phyloP scores from a whole-genome alignment of 2,113 vertebrate genomes.

The Oriolus oriolus region DNA sequence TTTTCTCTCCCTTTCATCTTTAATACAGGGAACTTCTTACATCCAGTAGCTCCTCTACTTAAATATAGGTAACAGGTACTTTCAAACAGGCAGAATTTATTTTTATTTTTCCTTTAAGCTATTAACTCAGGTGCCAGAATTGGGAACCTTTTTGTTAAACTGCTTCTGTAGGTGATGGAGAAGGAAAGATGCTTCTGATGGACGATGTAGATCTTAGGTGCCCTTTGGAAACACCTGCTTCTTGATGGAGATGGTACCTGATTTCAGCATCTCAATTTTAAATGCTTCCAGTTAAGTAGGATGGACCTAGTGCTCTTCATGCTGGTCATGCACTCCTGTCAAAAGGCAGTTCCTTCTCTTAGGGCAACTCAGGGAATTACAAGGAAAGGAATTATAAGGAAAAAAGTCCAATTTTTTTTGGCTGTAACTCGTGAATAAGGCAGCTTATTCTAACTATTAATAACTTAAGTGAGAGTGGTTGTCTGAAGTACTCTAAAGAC shows the following conservation, averaged over 20 bases:
- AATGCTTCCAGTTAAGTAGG: background rate
- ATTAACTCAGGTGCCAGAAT: background rate
- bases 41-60: background rate
- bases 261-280: background rate
- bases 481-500: background rate
- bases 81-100: background rate
- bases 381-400: background rate
- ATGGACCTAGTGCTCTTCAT: background rate
- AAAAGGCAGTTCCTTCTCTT: background rate
- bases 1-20: background rate
- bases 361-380: accelerated
- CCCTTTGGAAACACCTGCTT: background rate
- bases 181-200: background rate
- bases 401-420: background rate
- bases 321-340: background rate
- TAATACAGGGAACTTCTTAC: background rate
- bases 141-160: background rate
- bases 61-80: background rate
- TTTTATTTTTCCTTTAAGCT: background rate
- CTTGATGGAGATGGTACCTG: background rate
- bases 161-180: background rate
- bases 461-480: background rate
- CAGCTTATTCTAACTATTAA: background rate
- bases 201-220: background rate
- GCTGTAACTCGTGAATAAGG: background rate